These are phyloP conservation scores for Gyps fulvus DNA, from an alignment of 2,113 vertebrate genomes.

Conservation along the genomic window DNA sequence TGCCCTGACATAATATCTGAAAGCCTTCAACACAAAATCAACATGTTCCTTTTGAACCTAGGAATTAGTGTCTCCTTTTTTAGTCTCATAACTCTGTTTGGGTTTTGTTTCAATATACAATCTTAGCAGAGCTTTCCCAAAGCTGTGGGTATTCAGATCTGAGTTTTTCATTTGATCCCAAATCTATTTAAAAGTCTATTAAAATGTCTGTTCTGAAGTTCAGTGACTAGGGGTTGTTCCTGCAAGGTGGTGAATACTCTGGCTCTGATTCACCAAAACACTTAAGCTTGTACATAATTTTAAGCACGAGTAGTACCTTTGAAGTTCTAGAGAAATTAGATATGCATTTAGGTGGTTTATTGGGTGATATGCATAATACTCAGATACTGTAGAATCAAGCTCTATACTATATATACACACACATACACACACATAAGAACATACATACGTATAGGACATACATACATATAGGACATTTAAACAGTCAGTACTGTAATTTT, in stretches of 20 bases:
- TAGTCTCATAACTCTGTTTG: neutral
- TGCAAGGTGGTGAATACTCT: neutral
- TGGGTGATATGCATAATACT: neutral
- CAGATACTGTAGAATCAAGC: neutral
- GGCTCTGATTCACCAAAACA: neutral
- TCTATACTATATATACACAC: neutral
- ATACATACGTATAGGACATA: neutral
- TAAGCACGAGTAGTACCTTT: neutral
- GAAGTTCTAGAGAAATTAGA: neutral
- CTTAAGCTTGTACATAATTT: neutral
- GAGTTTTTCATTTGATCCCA: neutral
- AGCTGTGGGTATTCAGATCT: neutral
- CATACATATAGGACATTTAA: neutral
- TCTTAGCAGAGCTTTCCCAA: neutral
- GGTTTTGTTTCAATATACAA: neutral
- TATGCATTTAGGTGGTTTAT: neutral
- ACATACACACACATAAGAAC: accelerated
- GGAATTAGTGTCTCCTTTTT: neutral
- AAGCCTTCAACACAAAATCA: neutral
- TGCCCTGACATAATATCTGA: neutral
- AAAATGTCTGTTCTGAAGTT: neutral
- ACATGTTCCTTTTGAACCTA: neutral
- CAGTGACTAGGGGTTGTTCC: neutral
- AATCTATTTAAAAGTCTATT: neutral
- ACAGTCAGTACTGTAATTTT: neutral